Conservation (phyloP, 2,888 invertebrate genomes). For the Ernsta delagoae region DNA sequence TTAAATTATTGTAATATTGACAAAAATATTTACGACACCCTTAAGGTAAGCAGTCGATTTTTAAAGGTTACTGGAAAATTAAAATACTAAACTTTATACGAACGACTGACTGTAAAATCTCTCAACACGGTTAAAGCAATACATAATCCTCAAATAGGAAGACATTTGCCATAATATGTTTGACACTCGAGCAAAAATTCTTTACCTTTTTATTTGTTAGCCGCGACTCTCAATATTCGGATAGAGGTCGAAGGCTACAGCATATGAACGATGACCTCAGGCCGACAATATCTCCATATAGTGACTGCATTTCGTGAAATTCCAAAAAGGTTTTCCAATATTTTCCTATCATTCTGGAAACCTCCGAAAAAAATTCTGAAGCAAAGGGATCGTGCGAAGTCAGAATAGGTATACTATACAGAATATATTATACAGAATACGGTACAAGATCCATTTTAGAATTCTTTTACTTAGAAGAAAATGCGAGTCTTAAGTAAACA, state of each 20-base stretch:
- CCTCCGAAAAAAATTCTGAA: background rate
- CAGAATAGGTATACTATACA: background rate
- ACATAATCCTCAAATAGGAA: no score
- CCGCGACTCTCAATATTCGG: slow-evolving; percentile 13
- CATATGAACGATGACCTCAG: slow-evolving; percentile 18
- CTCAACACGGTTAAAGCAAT: no score
- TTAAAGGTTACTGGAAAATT: no score
- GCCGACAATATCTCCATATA: background rate
- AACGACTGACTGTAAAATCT: no score
- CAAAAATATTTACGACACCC: no score
- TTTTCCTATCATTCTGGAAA: background rate
- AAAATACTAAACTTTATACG: no score
- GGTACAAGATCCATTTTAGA: slow-evolving; percentile 4
- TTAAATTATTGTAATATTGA: no score
- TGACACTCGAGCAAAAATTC: no score
- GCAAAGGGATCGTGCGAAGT: background rate
- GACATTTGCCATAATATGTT: no score
- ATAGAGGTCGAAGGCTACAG: slow-evolving; percentile 15
- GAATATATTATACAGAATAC: background rate
- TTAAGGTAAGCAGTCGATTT: no score
- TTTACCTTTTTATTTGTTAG: background rate
- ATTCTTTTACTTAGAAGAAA: slow-evolving; percentile 14
- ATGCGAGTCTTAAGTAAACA: background rate
- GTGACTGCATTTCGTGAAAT: slow-evolving; percentile 7
- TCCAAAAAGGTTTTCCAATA: background rate